These are phyloP conservation scores for Streptopelia turtur DNA, from an alignment of 2,797 vertebrate genomes.

Conservation along the genomic window DNA sequence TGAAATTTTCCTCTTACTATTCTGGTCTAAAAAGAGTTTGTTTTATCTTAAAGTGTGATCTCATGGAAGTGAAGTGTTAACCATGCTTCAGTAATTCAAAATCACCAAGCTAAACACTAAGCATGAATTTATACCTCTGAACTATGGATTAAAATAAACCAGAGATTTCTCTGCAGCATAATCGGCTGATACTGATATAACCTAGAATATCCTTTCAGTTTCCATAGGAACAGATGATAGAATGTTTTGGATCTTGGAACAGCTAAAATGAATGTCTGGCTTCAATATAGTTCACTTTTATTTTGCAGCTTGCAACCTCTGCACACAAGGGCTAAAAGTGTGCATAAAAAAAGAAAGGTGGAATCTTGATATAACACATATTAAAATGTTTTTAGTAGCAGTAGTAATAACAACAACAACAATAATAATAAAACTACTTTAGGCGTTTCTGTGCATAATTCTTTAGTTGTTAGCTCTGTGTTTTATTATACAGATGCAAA, in stretches of 20 bases:
- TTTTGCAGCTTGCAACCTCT: constrained; percentile 30
- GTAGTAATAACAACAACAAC: not conserved
- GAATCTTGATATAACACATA: not conserved
- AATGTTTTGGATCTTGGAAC: constrained; percentile 70
- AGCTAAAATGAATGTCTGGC: constrained; percentile 58
- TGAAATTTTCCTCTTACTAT: not conserved
- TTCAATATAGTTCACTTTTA: constrained; percentile 41
- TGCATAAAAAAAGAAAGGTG: not conserved
- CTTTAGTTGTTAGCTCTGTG: not conserved
- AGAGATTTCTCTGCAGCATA: constrained; percentile 67
- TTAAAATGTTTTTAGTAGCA: not conserved
- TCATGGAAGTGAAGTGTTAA: constrained; percentile 45
- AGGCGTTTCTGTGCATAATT: not conserved
- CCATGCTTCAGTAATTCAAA: constrained; percentile 44
- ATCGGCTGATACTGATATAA: constrained; percentile 74
- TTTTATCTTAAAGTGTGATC: constrained; percentile 43
- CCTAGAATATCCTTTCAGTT: constrained; percentile 77
- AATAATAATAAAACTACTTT: not conserved
- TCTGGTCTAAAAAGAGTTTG: not conserved
- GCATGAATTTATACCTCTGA: constrained; percentile 63
- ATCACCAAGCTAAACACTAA: constrained; percentile 39
- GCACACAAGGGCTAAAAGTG: not conserved
- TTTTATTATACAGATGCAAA: not conserved
- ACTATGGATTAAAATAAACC: constrained; percentile 75
- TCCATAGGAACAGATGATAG: constrained; percentile 77